Evolutionary conservation across 37 sponge, comb jelly and placozoan genomes (phyloP), one percentile per base, ranked within the genome.

Genomic region (Hormiphora californensis): DNA sequence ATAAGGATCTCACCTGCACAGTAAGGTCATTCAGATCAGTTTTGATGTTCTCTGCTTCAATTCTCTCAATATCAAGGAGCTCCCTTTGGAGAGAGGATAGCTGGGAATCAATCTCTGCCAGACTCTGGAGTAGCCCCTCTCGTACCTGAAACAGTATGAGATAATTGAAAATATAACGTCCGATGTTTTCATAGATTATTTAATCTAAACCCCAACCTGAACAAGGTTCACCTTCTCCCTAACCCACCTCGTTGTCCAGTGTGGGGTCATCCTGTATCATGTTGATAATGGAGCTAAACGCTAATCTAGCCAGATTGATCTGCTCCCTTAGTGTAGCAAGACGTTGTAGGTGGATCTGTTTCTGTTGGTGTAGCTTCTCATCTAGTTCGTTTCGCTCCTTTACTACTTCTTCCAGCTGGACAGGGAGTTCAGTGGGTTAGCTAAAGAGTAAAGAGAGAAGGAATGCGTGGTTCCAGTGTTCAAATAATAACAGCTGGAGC

Each of bases 21-120:
- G 81, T 73, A 46, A 73, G 32, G 43, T 73, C 81, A 17, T 73
- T 46, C 27, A 73, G 81, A 33, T 73, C 44, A 8, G 43, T 28
- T 17, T 28, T 73, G 5, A 46, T 73, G 23, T 73, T 73, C 81
- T 73, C 81, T 9, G 81, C 81, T 46, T 73, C 81, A 43, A 73
- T 73, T 46, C 81, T 73, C 81, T 73, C 81, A 2, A 73, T 73
- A 73, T 73, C 81, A n/a, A 73, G 81, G 17, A 73, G 40, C 46
- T 73, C 81, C 36, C 81, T 27, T 30, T 73, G 81, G 7, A 73
- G 81, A 11, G 81, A n/a, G 4, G 46, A 43, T 46, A 73, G 35
- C 44, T 73, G 81, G 0, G 25, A 43, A 28, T 73, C 81, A 27
- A 73, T 73, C 81, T 73, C 81, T 8, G 81, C 81, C 3, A 73